Conservation (phyloP, 2,888 invertebrate genomes). For the Drosophila tripunctata region DNA sequence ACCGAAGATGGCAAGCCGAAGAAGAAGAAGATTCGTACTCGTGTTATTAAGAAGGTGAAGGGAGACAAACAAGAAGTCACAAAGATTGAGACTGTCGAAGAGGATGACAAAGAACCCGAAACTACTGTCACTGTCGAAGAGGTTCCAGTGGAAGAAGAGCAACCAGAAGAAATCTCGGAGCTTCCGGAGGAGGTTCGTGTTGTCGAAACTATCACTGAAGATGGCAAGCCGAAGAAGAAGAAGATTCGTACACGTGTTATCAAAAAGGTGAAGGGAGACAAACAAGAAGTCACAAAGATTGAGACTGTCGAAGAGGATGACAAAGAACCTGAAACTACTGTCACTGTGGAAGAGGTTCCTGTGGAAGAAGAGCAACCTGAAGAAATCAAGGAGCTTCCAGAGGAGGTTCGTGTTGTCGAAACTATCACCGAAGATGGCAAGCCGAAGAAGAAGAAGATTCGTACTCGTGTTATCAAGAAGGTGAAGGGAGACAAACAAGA, state of each 20-base stretch:
- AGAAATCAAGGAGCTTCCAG: constrained; percentile 18
- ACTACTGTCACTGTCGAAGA: constrained; percentile 46
- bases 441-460: constrained; percentile 17
- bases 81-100: constrained; percentile 53
- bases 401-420: constrained; percentile 12
- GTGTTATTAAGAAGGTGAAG: constrained; percentile 53
- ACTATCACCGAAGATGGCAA: constrained; percentile 6
- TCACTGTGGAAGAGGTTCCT: constrained; percentile 32
- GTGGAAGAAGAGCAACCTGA: constrained; percentile 17
- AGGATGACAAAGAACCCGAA: constrained; percentile 48
- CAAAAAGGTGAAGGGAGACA: constrained; percentile 36
- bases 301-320: constrained; percentile 38
- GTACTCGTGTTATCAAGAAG: constrained; percentile 19
- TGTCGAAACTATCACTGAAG: constrained; percentile 36
- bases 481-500: constrained; percentile 20
- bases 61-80: constrained; percentile 53
- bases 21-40: constrained; percentile 51
- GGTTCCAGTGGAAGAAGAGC: constrained; percentile 28
- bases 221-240: constrained; percentile 36
- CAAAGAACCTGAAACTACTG: constrained; percentile 35
- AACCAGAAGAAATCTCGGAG: constrained; percentile 29
- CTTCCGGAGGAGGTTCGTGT: constrained; percentile 40
- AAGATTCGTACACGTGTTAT: constrained; percentile 38
- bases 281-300: constrained; percentile 39
- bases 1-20: constrained; percentile 48